Base-by-base conservation (phyloP, 2,888 invertebrate genomes). In the Diplolepis rosae region DNA sequence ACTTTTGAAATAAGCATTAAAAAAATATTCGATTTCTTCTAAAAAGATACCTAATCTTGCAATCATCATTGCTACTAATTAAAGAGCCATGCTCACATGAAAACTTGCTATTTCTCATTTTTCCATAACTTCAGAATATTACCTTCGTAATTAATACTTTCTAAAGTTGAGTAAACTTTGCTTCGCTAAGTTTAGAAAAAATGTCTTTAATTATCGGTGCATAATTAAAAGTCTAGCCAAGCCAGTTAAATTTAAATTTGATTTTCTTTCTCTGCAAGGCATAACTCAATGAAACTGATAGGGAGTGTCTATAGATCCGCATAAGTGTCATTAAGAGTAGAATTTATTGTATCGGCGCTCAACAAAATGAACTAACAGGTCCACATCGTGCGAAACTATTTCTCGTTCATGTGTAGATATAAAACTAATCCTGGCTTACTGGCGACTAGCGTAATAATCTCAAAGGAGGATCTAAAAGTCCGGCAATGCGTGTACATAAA, bases 401-500 rank as follows among this genome's bases (percentile, higher is more conserved):
- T 61, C 61, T 61, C 39, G 61, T 35, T 39, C 61, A 39, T 61
- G 35, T 27, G 61, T 7, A 39, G 9, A 61, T 61, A 39, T 22
- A 39, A n/a, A 61, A 61, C 39, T 61, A 61, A 61, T 61, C 61
- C 61, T 61, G 39, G 61, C 61, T 61, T 61, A 61, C 61, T 61
- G 39, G 61, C 39, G 61, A 61, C 61, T 35, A 61, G 35, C 39
- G 39, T 61, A 24, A 39, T 61, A 61, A 61, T 61, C 61, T 39
- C 39, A 24, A 61, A 61, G 61, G 35, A 61, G 61, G 24, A 61
- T 61, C 39, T 39, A 61, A 39, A 61, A 39, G 24, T 61, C 61
- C 61, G 61, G 61, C 61, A 61, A 61, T 61, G 39, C 61, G 61
- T 61, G 61, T 61, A 61, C 61, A 61, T 61, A 61, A 61, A 61